Evolutionary conservation across 2,113 vertebrate genomes (phyloP).

Genomic region (Chitala chitala): DNA sequence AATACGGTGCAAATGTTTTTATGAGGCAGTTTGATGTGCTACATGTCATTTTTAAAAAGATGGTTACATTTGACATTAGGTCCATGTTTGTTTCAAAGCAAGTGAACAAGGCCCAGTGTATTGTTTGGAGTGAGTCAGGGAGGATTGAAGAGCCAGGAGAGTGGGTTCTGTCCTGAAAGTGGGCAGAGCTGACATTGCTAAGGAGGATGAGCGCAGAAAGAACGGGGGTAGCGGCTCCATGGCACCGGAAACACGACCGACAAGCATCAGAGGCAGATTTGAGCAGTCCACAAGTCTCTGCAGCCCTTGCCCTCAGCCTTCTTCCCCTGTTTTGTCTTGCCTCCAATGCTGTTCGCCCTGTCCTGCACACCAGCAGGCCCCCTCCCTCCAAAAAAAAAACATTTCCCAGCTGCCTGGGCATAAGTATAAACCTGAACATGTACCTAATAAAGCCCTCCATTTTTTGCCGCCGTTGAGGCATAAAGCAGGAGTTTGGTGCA

Average conservation of each 20-base stretch:
- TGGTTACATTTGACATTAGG: too few species aligned
- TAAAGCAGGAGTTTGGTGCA: neutral
- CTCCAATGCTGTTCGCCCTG: neutral
- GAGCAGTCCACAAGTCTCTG: neutral
- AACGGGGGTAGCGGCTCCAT: neutral
- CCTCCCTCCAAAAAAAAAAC: constrained; percentile 15
- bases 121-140: neutral
- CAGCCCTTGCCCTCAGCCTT: neutral
- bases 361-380: neutral
- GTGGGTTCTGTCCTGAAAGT: neutral
- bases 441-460: constrained; percentile 18
- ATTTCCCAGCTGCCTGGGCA: neutral
- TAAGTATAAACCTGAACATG: constrained; percentile 4
- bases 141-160: neutral
- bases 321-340: too few species aligned
- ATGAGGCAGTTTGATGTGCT: neutral
- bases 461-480: neutral
- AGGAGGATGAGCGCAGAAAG: neutral
- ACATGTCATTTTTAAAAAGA: neutral
- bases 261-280: neutral
- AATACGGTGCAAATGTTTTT: neutral
- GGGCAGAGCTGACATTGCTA: neutral
- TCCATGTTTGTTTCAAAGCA: too few species aligned
- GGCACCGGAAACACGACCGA: neutral
- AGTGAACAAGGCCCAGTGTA: too few species aligned